Percentiles rank a stretch among this genome's conserved stretches.
Evolutionary conservation across 2,113 vertebrate species (phyloP).

Genomic region (Oryzias melastigma): DNA sequence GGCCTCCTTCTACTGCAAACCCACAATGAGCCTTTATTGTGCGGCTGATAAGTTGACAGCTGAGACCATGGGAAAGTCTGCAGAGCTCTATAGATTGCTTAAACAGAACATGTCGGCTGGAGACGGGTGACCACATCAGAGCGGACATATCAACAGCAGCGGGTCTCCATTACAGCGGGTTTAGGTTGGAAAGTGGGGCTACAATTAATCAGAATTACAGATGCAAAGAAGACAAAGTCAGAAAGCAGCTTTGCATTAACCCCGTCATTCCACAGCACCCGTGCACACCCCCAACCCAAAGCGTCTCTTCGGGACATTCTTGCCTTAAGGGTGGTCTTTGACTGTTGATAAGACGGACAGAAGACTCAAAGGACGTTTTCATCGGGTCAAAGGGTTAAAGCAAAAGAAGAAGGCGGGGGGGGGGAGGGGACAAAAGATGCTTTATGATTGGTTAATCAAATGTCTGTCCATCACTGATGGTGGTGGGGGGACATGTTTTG

Average conservation of each 20-base stretch:
- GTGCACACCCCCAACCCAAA: background rate
- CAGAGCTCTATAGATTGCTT: constrained; percentile 17
- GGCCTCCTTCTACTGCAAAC: constrained; percentile 32
- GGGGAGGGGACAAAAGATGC: constrained; percentile 2
- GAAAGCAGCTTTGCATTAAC: constrained; percentile 49
- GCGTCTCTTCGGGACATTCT: constrained; percentile 4
- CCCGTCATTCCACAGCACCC: constrained; percentile 22
- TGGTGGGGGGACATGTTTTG: background rate
- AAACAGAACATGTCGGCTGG: constrained; percentile 25
- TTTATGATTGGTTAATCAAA: constrained; percentile 62
- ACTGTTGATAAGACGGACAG: constrained; percentile 57
- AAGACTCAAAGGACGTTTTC: constrained; percentile 19
- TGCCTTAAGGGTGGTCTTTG: constrained; percentile 57
- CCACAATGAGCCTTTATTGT: constrained; percentile 61
- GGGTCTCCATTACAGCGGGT: constrained; percentile 24
- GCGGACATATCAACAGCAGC: constrained; percentile 22
- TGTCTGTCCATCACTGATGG: constrained; percentile 24
- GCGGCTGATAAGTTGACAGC: constrained; percentile 37
- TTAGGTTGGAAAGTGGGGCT: constrained; percentile 27
- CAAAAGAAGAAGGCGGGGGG: constrained; percentile 20
- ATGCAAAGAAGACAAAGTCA: constrained; percentile 37
- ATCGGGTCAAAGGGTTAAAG: constrained; percentile 62
- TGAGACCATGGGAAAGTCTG: constrained; percentile 53
- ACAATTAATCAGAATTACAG: constrained; percentile 47
- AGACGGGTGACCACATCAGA: constrained; percentile 29